Percentiles rank a stretch among this genome's conserved stretches.
phyloP scores from a whole-genome alignment of 2,888 invertebrate genomes.

The Caprella mutica region DNA sequence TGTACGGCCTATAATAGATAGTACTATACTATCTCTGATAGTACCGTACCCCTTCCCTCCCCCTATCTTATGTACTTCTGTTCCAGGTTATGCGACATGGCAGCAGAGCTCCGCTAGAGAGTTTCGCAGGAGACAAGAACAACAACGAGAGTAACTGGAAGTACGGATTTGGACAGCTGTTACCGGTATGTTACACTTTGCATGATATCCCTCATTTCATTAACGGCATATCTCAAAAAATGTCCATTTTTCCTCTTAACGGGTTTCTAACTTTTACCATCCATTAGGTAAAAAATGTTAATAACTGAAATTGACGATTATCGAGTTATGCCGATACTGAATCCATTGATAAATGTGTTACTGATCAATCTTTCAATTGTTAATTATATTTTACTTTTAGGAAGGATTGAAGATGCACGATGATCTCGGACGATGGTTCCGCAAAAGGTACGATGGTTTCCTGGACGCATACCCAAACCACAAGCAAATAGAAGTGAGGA shows the following conservation, averaged over 20 bases:
- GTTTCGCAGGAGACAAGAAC: not conserved
- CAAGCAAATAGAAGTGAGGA: slow-evolving; percentile 52
- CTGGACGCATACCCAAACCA: slow-evolving; percentile 36
- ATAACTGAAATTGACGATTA: too few species aligned
- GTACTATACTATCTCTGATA: too few species aligned
- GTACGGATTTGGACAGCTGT: not conserved
- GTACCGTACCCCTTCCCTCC: too few species aligned
- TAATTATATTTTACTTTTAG: slow-evolving; percentile 42
- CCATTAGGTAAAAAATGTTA: too few species aligned
- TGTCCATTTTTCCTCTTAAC: too few species aligned
- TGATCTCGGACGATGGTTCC: slow-evolving; percentile 60
- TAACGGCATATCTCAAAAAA: not conserved
- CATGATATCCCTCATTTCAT: not conserved
- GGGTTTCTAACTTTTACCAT: too few species aligned
- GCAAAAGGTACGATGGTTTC: slow-evolving; percentile 54
- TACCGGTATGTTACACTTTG: not conserved
- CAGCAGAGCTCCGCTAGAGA: not conserved
- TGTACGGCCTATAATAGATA: too few species aligned
- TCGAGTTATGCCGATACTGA: too few species aligned
- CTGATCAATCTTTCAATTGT: not conserved
- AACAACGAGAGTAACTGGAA: not conserved
- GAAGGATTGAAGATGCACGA: slow-evolving; percentile 63
- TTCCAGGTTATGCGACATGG: slow-evolving; percentile 2
- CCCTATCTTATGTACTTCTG: too few species aligned
- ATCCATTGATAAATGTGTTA: not conserved